These are phyloP conservation scores for Caenorhabditis doughertyi DNA, from an alignment of 2,888 invertebrate species.

Conservation along the genomic window DNA sequence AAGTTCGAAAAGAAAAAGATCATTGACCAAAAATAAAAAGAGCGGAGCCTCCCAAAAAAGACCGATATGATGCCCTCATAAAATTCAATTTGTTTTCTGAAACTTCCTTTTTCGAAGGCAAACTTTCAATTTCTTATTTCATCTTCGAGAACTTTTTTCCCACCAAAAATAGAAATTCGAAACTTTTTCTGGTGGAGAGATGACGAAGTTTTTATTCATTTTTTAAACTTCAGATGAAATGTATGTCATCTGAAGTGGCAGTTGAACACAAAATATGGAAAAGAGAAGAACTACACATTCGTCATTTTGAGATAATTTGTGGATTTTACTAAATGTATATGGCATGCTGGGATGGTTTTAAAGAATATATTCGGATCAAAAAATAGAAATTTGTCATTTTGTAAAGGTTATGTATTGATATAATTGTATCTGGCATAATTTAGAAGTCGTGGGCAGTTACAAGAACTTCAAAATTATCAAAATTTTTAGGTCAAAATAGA, in stretches of 20 bases:
- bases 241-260: conserved; percentile 7
- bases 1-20: conserved; percentile 1
- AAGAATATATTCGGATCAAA: no score
- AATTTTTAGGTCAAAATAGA: no score
- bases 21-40: conserved; percentile 13
- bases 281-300: not conserved
- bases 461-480: not conserved
- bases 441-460: no score
- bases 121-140: conserved; percentile 13
- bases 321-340: no score
- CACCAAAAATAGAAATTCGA: conserved; percentile 18
- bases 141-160: not conserved
- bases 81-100: conserved; percentile 35
- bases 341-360: no score
- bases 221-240: not conserved
- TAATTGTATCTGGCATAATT: no score
- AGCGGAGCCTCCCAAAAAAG: conserved; percentile 16
- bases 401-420: no score
- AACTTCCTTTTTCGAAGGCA: not conserved
- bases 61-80: conserved; percentile 33
- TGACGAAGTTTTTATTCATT: not conserved
- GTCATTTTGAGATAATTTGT: not conserved
- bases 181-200: conserved; percentile 4
- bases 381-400: no score
- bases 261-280: not conserved